phyloP scores from a whole-genome alignment of 2,113 vertebrate species.

The Pogonocichla stellata region DNA sequence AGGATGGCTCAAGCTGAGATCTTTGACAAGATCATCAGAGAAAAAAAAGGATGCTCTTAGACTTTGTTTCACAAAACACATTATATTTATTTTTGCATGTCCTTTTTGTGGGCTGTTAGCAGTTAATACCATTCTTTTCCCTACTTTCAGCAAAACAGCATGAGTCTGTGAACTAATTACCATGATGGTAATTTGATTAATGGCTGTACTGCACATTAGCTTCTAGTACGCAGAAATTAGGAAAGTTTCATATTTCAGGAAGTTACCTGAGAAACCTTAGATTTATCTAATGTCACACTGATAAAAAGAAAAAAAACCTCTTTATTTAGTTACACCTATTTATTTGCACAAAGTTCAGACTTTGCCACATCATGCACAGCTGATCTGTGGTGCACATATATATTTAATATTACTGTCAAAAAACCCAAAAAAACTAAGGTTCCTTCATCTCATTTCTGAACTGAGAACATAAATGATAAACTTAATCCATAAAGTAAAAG shows the following conservation, averaged over 20 bases:
- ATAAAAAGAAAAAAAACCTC: neutral
- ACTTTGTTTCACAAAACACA: neutral
- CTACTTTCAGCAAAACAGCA: neutral
- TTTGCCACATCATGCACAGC: neutral
- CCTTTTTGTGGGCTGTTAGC: neutral
- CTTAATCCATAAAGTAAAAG: neutral
- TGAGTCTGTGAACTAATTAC: neutral
- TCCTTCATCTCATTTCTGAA: neutral
- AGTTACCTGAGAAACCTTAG: neutral
- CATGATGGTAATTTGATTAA: neutral
- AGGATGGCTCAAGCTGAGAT: neutral
- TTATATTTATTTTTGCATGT: neutral
- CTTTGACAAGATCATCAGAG: neutral
- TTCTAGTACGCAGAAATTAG: neutral
- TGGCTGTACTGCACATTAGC: neutral
- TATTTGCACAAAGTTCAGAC: neutral
- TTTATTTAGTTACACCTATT: neutral
- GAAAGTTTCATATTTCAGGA: neutral
- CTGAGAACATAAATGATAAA: neutral
- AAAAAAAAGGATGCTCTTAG: neutral
- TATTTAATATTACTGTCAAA: neutral
- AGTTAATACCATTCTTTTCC: neutral
- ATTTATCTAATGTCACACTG: neutral
- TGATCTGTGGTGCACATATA: neutral
- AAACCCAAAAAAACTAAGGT: accelerated